Evolutionary conservation across 1,140 invertebrate genomes (phyloP).

Genomic region (Caerostris extrusa): DNA sequence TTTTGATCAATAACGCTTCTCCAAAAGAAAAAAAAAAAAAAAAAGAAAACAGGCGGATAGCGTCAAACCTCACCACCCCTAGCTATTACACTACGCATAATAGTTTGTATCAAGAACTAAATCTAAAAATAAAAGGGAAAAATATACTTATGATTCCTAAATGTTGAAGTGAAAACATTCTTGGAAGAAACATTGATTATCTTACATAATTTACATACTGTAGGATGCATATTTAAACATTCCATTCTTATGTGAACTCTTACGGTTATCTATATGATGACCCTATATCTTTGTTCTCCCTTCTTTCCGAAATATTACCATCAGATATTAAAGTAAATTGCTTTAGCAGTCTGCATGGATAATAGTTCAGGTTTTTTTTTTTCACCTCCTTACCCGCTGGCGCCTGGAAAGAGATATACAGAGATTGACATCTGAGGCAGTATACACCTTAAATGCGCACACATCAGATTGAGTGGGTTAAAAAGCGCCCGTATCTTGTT

Average conservation of each 20-base stretch:
- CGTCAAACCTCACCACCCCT: too few species aligned
- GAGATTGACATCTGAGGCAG: slow-evolving; percentile 18
- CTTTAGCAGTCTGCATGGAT: slow-evolving; percentile 7
- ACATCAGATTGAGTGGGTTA: background rate
- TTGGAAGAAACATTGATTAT: too few species aligned
- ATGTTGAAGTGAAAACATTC: too few species aligned
- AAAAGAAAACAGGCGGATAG: too few species aligned
- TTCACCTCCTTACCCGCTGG: background rate
- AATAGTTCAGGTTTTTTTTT: slow-evolving; percentile 37
- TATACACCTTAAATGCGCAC: background rate
- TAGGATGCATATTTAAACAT: background rate
- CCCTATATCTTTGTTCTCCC: background rate
- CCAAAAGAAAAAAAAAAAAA: too few species aligned
- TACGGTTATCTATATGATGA: background rate
- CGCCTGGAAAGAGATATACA: background rate
- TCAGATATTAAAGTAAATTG: slow-evolving; percentile 57
- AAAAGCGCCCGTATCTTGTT: slow-evolving; percentile 8
- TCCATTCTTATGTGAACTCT: background rate
- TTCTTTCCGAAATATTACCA: slow-evolving; percentile 23
- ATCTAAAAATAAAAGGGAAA: too few species aligned
- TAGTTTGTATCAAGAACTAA: too few species aligned
- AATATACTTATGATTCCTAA: too few species aligned
- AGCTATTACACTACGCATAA: too few species aligned
- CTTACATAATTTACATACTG: background rate
- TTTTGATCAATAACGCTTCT: too few species aligned